Conservation (phyloP, 1,140 invertebrate species). For the Drosophila seguyi region DNA sequence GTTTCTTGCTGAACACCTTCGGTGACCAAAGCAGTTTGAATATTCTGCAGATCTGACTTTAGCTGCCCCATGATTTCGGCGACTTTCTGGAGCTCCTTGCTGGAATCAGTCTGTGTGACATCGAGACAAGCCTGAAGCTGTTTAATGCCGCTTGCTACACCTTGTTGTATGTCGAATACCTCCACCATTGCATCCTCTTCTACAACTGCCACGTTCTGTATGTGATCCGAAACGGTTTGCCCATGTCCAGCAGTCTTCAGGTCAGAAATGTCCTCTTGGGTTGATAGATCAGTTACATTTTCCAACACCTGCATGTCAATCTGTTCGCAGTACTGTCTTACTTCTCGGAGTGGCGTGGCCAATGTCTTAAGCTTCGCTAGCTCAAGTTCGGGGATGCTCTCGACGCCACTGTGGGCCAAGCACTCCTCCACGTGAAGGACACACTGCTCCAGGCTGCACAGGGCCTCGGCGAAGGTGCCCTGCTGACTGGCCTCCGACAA, state of each 20-base stretch:
- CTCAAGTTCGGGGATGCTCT: conserved; percentile 56
- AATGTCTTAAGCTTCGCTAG: conserved; percentile 66
- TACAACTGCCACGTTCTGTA: conserved; percentile 23
- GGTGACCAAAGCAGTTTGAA: conserved; percentile 59
- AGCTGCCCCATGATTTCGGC: conserved; percentile 71
- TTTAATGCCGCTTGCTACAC: conserved; percentile 75
- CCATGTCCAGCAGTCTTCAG: conserved; percentile 83
- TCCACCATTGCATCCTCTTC: conserved; percentile 39
- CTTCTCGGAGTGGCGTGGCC: conserved; percentile 66
- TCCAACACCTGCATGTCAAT: conserved; percentile 66
- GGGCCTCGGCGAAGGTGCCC: conserved; percentile 72
- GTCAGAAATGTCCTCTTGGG: conserved; percentile 71
- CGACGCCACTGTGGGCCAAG: conserved; percentile 60
- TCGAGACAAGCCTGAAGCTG: conserved; percentile 70
- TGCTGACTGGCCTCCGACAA: conserved; percentile 63
- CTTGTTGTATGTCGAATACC: conserved; percentile 65
- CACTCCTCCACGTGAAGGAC: conserved; percentile 75
- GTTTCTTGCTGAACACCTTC: conserved; percentile 57
- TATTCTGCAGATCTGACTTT: conserved; percentile 65
- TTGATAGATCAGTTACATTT: conserved; percentile 69
- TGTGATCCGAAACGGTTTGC: conserved; percentile 84
- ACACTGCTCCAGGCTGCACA: conserved; percentile 72
- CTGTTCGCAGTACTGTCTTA: conserved; percentile 70
- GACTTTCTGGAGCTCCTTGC: conserved; percentile 59
- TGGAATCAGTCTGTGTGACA: conserved; percentile 45